Conservation (phyloP, 2,113 vertebrate genomes). For the Struthio camelus region DNA sequence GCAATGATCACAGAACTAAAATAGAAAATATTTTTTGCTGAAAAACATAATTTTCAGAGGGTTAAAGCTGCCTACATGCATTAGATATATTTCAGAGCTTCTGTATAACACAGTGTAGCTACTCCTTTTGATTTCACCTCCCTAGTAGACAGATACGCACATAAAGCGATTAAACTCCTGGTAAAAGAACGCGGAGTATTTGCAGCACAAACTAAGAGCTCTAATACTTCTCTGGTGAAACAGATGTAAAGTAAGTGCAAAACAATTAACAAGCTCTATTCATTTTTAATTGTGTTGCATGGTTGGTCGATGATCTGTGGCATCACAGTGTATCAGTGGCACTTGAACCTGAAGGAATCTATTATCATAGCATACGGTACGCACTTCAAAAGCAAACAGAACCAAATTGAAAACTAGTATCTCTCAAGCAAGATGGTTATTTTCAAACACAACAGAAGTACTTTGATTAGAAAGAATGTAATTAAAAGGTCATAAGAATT, state of each 20-base stretch:
- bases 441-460: not conserved
- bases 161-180: not conserved
- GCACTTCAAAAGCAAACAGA: not conserved
- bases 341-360: constrained; percentile 52
- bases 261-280: constrained; percentile 47
- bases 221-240: not conserved
- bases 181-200: not conserved
- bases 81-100: not conserved
- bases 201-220: not conserved
- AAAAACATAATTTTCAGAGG: not conserved
- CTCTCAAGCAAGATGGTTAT: not conserved
- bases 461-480: not conserved
- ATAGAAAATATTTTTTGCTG: not conserved
- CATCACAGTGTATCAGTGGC: constrained; percentile 23
- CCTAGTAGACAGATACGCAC: accelerated
- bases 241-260: not conserved
- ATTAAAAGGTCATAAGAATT: not conserved
- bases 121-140: not conserved
- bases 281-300: constrained; percentile 65
- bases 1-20: not conserved
- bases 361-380: constrained; percentile 43
- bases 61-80: not conserved
- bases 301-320: constrained; percentile 22
- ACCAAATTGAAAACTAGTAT: not conserved
- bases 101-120: not conserved